Percentiles rank a stretch among this genome's conserved stretches.
phyloP scores from a whole-genome alignment of 2,797 vertebrate species.

The Orestias chungarensis region DNA sequence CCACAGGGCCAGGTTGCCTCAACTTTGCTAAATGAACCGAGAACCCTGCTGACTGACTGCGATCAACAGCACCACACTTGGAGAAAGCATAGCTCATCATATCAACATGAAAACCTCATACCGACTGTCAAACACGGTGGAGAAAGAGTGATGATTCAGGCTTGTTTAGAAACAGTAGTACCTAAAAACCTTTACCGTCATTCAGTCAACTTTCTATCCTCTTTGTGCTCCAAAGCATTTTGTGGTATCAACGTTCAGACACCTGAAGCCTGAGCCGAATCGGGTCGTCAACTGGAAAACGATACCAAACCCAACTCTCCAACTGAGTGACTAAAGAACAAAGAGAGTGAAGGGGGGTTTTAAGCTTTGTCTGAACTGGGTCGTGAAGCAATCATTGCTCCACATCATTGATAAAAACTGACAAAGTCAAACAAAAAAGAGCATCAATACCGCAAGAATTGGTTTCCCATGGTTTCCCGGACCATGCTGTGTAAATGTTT shows the following conservation, averaged over 20 bases:
- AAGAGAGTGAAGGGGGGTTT: neutral
- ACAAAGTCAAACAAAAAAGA: conserved; percentile 1
- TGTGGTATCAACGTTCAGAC: neutral
- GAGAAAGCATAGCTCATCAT: neutral
- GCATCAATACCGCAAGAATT: neutral
- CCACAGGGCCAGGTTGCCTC: too few relatives aligned
- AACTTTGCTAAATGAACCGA: too few relatives aligned
- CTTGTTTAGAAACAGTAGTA: neutral
- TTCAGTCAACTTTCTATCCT: neutral
- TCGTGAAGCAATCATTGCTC: conserved; percentile 3
- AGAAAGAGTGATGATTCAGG: neutral
- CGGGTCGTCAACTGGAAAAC: neutral
- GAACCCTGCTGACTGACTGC: neutral
- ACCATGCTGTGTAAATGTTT: neutral
- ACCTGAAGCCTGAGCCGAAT: neutral
- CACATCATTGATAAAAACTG: neutral
- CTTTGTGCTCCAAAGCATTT: neutral
- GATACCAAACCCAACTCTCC: neutral
- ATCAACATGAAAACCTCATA: neutral
- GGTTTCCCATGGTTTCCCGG: neutral
- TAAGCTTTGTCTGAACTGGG: neutral
- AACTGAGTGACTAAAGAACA: neutral
- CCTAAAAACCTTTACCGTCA: neutral
- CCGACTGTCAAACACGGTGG: neutral
- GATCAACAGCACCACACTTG: neutral